Conservation (phyloP, 1,140 invertebrate genomes). For the Sitodiplosis mosellana region DNA sequence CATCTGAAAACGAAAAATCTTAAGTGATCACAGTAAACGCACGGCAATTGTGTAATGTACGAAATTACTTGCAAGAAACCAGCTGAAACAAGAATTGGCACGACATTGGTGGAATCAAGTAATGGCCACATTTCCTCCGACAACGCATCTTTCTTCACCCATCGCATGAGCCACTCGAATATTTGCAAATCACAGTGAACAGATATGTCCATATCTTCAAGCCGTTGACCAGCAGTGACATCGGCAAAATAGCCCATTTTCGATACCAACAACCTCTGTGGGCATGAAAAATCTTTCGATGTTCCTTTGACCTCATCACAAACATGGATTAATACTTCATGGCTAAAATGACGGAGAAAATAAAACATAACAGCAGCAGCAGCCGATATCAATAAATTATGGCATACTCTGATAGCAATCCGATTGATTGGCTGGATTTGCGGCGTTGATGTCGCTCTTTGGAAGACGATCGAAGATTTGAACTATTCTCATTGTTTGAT, state of each 20-base stretch:
- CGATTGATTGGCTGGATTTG: neutral
- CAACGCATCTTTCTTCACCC: conserved; percentile 60
- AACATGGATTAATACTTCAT: conserved; percentile 69
- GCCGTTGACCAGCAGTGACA: conserved; percentile 59
- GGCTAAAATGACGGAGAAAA: conserved; percentile 29
- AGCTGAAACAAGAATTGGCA: conserved; percentile 82
- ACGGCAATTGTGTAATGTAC: neutral
- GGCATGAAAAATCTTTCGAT: conserved; percentile 74
- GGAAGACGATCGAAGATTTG: neutral
- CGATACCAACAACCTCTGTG: conserved; percentile 60
- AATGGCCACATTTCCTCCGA: conserved; percentile 46
- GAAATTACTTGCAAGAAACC: conserved; percentile 55
- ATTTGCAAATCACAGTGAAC: conserved; percentile 83
- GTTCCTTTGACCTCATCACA: conserved; percentile 72
- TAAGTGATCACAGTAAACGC: neutral
- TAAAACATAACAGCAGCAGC: conserved; percentile 2
- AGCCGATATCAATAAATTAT: neutral
- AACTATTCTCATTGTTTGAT: neutral
- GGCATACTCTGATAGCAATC: neutral
- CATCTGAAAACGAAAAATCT: conserved; percentile 39
- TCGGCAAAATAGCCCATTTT: conserved; percentile 93
- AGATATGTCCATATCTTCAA: conserved; percentile 92
- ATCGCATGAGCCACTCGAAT: conserved; percentile 96
- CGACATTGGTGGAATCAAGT: conserved; percentile 66
- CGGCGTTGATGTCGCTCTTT: neutral